Base-by-base conservation (phyloP, 2,888 invertebrate species). In the Pyrgus malvae region DNA sequence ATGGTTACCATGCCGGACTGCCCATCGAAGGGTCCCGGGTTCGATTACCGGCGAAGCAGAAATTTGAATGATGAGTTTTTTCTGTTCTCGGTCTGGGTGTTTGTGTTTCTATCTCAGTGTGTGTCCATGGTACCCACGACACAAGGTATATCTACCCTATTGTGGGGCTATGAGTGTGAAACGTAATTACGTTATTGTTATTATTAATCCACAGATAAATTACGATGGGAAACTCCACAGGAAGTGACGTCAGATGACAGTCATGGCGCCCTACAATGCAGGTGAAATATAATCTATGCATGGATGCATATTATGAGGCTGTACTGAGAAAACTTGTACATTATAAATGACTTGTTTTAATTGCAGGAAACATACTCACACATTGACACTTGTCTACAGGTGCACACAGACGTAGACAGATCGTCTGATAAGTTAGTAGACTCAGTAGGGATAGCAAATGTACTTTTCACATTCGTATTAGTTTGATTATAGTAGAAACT, bases 301-400 rank as follows among this genome's bases (percentile, higher is more conserved):
- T 40, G 46, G 46, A 45, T 27, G 51, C 58, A 46, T 57, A 21
- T 38, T 58, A 61, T 56, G 62, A 59, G 56, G 57, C 57, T 55
- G 60, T 56, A 56, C 63, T 63, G 64, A 67, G 67, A 67, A 68
- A 75, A 70, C 70, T 64, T 65, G 67, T 60, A 64, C 67, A 68
- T 60, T 56, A 61, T 56, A 59, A 68, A 64, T 65, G 62, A 68
- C 72, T 63, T 56, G 62, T 68, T 71, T 70, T 83, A 80, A 83
- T 81, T 74, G 66, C 83, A 81, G 83, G 83, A 83, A 83, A 71
- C 63, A 35, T 35, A 33, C 33, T 65, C 67, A 66, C 63, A 58
- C 64, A 62, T 58, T 55, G 63, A 63, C 62, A 59, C 37, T 42
- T 45, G 55, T 8, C 7, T 62, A 65, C 61, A 74, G 8, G 11